Evolutionary conservation across 2,797 vertebrate genomes (phyloP).

Genomic region (Acanthis flammea): DNA sequence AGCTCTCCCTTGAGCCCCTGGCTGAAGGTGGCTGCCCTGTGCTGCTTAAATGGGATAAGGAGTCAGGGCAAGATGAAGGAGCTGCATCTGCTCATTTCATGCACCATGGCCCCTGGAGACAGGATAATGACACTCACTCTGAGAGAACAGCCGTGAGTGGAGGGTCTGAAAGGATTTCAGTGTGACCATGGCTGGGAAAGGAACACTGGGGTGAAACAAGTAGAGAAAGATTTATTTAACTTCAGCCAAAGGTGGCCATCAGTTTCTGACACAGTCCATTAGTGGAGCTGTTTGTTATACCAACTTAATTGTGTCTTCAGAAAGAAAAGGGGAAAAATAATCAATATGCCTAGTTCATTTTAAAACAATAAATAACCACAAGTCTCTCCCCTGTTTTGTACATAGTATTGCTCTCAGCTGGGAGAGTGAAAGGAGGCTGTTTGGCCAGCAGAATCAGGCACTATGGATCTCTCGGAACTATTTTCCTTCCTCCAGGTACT

Average conservation of each 20-base stretch:
- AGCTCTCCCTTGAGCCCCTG: neutral
- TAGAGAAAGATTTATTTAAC: neutral
- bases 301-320: neutral
- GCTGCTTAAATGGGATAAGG: neutral
- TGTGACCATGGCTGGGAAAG: neutral
- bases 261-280: constrained; percentile 19
- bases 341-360: constrained; percentile 50
- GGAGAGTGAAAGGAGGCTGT: neutral
- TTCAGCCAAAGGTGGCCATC: neutral
- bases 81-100: neutral
- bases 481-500: neutral
- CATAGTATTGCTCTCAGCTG: neutral
- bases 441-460: neutral
- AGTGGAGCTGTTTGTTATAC: constrained; percentile 20
- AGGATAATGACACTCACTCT: neutral
- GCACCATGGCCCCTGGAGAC: neutral
- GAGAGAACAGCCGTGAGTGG: accelerated
- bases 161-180: neutral
- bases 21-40: neutral
- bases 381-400: neutral
- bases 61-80: neutral
- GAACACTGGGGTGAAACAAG: neutral
- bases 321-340: constrained; percentile 34
- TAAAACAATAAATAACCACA: constrained; percentile 28
- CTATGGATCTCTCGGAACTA: neutral